Conservation (phyloP, 92 coral and sea anemone species). For the Ricordea florida region DNA sequence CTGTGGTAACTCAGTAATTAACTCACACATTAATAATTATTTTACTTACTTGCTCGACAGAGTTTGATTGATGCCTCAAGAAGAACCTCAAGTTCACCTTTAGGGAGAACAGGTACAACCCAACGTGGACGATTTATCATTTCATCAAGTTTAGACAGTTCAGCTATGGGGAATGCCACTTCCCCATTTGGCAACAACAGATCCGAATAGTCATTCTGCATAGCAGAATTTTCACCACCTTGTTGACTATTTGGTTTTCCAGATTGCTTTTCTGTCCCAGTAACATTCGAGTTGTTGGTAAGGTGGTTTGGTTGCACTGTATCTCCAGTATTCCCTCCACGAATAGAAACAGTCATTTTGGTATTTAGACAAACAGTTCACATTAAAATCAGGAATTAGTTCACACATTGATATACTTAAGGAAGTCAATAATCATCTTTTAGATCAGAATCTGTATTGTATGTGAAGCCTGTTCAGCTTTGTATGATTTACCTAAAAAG, state of each 20-base stretch:
- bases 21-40: not conserved
- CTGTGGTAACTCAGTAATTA: not conserved
- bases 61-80: slow-evolving; percentile 89
- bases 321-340: slow-evolving; percentile 87
- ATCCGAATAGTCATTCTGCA: slow-evolving; percentile 58
- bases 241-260: slow-evolving; percentile 35
- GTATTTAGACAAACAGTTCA: slow-evolving; percentile 25
- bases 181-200: slow-evolving; percentile 86
- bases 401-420: slow-evolving; percentile 64
- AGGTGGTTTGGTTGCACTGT: slow-evolving; percentile 76
- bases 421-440: not conserved
- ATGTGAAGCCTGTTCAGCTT: not conserved
- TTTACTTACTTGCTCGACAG: slow-evolving; percentile 84
- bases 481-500: too few relatives aligned
- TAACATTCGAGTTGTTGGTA: slow-evolving; percentile 47
- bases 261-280: slow-evolving; percentile 59
- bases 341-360: slow-evolving; percentile 93
- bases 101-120: slow-evolving; percentile 99
- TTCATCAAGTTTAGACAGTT: slow-evolving; percentile 94
- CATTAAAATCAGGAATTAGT: slow-evolving; percentile 11
- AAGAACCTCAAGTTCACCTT: slow-evolving; percentile 95
- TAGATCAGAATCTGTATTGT: not conserved
- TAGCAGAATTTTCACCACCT: slow-evolving; percentile 23
- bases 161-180: slow-evolving; percentile 81
- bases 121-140: slow-evolving; percentile 97